phyloP scores from a whole-genome alignment of 2,113 vertebrate genomes.

The Pelmatolapia mariae region DNA sequence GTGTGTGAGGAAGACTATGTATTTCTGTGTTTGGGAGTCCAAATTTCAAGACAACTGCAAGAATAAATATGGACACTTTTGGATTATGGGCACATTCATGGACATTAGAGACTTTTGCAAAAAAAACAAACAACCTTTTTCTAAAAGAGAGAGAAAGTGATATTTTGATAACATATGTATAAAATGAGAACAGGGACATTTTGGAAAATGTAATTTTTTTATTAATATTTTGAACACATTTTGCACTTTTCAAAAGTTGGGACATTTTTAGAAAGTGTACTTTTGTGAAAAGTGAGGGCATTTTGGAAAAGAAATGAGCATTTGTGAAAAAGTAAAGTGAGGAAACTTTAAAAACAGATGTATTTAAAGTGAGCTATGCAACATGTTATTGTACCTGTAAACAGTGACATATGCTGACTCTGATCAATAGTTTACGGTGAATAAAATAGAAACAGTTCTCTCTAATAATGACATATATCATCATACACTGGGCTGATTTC shows the following conservation, averaged over 20 bases:
- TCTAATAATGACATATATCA: background rate
- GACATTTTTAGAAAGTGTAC: background rate
- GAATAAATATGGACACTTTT: background rate
- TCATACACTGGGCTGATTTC: background rate
- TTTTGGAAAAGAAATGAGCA: background rate
- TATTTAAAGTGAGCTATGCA: background rate
- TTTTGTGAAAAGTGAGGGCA: background rate
- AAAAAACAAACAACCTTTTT: background rate
- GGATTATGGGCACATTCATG: background rate
- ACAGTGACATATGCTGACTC: background rate
- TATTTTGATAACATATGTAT: background rate
- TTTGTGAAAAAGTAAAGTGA: background rate
- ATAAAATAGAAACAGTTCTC: rapidly evolving
- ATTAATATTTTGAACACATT: background rate
- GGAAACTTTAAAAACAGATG: background rate
- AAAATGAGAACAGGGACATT: background rate
- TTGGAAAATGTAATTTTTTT: background rate
- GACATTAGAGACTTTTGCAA: background rate
- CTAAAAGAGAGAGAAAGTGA: background rate
- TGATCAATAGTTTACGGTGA: background rate
- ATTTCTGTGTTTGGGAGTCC: background rate
- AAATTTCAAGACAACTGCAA: background rate
- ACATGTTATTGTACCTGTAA: background rate
- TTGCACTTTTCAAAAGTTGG: background rate
- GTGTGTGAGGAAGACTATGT: background rate